Conservation (phyloP, 2,888 invertebrate genomes). For the Heliconius erato region DNA sequence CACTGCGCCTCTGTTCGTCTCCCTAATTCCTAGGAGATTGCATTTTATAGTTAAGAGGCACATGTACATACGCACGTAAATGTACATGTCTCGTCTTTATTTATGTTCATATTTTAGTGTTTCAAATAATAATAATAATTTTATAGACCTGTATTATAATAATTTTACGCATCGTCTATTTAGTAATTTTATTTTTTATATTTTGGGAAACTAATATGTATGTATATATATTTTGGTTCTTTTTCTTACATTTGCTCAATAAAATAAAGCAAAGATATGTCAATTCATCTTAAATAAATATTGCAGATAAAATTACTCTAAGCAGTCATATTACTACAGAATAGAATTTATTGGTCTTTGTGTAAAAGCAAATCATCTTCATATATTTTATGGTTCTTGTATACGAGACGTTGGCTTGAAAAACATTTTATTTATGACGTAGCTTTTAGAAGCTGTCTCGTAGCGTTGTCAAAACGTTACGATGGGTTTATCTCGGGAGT, state of each 20-base stretch:
- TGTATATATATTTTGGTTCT: background rate
- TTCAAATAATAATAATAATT: background rate
- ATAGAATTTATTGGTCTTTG: background rate
- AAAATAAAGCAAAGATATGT: background rate
- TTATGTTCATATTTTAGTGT: background rate
- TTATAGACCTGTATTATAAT: background rate
- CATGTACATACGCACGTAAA: slow-evolving; percentile 1
- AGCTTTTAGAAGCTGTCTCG: slow-evolving; percentile 45
- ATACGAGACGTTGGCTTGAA: slow-evolving; percentile 14
- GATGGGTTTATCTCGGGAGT: slow-evolving; percentile 30
- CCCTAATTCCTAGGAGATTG: slow-evolving; percentile 52
- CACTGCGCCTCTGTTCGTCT: slow-evolving; percentile 32
- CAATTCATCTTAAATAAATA: background rate
- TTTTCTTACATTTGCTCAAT: background rate
- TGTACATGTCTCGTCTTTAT: background rate
- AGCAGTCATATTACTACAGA: background rate
- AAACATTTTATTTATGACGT: slow-evolving; percentile 24
- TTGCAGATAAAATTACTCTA: background rate
- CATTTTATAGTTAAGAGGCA: slow-evolving; percentile 48
- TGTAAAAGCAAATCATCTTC: background rate
- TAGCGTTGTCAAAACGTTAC: slow-evolving; percentile 44
- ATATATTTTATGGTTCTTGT: slow-evolving; percentile 3
- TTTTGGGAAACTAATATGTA: too few species aligned
- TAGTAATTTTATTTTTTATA: background rate
- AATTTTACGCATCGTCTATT: too few species aligned